Conservation (phyloP, 2,113 vertebrate species). For the Pluvianellus socialis region DNA sequence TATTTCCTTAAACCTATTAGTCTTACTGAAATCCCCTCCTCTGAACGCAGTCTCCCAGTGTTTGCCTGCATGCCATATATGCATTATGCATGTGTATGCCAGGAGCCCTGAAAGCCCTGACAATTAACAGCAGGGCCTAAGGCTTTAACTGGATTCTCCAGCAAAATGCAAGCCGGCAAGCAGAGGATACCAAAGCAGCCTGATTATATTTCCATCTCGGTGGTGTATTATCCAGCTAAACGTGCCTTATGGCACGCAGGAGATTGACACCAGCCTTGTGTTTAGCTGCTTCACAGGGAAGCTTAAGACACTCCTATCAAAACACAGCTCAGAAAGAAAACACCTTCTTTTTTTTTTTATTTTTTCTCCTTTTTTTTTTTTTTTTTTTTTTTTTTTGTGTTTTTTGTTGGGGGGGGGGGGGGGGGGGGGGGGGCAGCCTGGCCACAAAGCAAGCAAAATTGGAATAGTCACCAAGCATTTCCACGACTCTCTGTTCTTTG, state of each 20-base stretch:
- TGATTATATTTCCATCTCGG: background rate
- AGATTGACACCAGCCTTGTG: background rate
- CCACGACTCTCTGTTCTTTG: background rate
- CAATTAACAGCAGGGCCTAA: conserved; percentile 10
- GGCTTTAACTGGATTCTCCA: background rate
- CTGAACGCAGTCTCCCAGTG: background rate
- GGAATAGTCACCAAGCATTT: background rate
- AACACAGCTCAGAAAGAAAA: background rate
- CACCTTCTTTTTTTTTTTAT: too few species aligned
- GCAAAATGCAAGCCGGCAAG: background rate
- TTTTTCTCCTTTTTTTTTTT: too few species aligned
- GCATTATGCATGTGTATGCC: background rate
- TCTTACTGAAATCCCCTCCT: background rate
- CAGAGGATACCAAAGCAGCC: conserved; percentile 15
- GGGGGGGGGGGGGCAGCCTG: background rate
- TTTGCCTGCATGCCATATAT: background rate
- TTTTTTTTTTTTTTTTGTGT: too few species aligned
- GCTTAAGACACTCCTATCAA: background rate
- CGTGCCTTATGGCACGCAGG: background rate
- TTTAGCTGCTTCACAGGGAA: background rate
- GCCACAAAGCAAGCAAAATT: background rate
- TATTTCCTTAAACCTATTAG: conserved; percentile 30
- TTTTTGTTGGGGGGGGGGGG: too few species aligned
- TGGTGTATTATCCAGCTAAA: background rate
- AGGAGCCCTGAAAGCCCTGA: conserved; percentile 8